Evolutionary conservation across 1,140 invertebrate genomes (phyloP), one percentile per base, ranked within the genome.

Genomic region (Conus ventricosus): DNA sequence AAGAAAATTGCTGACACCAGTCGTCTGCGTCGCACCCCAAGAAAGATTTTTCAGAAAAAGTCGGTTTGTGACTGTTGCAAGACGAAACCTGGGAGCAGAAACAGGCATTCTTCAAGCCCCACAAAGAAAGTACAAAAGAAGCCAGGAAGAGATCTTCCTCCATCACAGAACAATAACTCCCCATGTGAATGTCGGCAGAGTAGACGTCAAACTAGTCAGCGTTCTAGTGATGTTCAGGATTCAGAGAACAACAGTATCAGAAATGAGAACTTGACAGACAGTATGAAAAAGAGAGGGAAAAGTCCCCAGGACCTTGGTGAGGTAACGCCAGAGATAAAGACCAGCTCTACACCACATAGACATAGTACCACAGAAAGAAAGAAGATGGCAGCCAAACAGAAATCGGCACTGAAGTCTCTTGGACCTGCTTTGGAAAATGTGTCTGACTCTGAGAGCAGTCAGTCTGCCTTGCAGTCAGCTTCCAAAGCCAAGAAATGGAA

Each of bases 331-430:
- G 89, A 91, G 17, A 88, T 75, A 39, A 87, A 88, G 57, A 89
- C 51, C n/a, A 83, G 78, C 54, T 55, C 15, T 11, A 87, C 83
- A 1, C 90, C 89, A 23, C 57, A 63, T 15, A 90, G 91, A 81
- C 89, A 89, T 23, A 92, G 91, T 57, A 91, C 92, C 13, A 91
- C 92, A 39, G 92, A 93, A 71, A 89, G 90, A 53, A 93, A 93
- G 63, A 91, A 91, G 51, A 91, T 90, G 63, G 91, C 85, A 8
- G 90, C 90, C 23, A 89, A 55, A 20, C 81, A 71, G 53, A 87
- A 86, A 53, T 89, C 89, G 1, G n/a, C 83, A 8, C 75, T 63
- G n/a, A 81, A 81, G 76, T 63, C 78, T 51, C 25, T 55, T 39
- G 39, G n/a, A n/a, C 81, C 10, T n/a, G 53, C 78, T 63, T 54